Base-by-base conservation (phyloP, 2,113 vertebrate genomes). In the Melanocharis versteri region DNA sequence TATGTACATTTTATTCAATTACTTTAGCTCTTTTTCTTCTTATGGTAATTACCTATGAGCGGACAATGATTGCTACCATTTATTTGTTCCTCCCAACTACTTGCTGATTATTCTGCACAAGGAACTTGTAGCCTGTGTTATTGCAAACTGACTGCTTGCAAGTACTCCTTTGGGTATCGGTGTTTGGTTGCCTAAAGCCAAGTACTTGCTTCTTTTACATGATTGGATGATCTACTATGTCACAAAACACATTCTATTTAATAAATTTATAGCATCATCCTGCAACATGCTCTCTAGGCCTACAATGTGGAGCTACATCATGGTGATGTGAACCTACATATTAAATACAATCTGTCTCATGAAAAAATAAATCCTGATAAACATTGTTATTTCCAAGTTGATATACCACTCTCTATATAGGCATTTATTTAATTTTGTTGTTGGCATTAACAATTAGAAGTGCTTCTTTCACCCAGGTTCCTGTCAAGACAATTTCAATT, bases 1-100 rank as follows among this genome's bases (percentile, higher is more conserved):
- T 80, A 58, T 28, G 56, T 62, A 80, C 75, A 93, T 91, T 96
- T 91, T 90, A 94, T 95, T 96, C 87, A 95, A 95, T 96, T 95
- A 91, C 84, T 91, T 93, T 72, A 80, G 50, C 31, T 91, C 84
- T 93, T 93, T 91, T 90, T 93, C 84, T 94, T 91, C 71, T 65
- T 88, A 64, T 71, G 47, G 70, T 93, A 93, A 95, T 96, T 95
- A 94, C 76, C 82, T 93, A 58, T 57, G 54, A 96, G 58, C 0
- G 13, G 79, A 95, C 93, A 91, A 90, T 80, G 87, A 94, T 94
- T 94, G 84, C 35, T 83, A 31, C 84, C 2, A 13, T 94, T 96
- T 95, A 51, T 83, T 91, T 91, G 79, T 91, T 94, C 87, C 75
- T 95, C 82, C 66, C 87, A 94, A 88, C 85, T 47, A 20, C 66